Evolutionary conservation across 2,888 invertebrate genomes (phyloP).

Genomic region (Eupithecia pulchellata): DNA sequence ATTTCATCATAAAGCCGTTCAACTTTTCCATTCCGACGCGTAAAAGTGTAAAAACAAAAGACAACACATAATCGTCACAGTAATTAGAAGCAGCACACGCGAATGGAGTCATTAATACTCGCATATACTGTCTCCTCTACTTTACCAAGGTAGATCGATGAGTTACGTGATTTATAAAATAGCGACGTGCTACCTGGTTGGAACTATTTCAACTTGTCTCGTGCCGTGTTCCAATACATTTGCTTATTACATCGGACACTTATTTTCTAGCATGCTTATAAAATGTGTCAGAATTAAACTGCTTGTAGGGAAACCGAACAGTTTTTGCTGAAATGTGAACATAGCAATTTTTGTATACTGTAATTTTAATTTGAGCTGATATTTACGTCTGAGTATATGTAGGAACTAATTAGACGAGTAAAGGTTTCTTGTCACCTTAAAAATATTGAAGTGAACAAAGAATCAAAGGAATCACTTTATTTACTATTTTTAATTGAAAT

Average conservation of each 20-base stretch:
- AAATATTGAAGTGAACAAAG: no score
- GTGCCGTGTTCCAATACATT: neutral
- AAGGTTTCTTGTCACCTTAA: no score
- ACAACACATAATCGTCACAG: constrained; percentile 70
- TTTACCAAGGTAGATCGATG: constrained; percentile 13
- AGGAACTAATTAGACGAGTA: no score
- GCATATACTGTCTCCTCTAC: constrained; percentile 38
- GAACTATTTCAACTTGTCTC: neutral
- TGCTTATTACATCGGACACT: neutral
- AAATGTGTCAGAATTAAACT: neutral
- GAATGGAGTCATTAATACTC: constrained; percentile 45
- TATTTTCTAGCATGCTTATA: neutral
- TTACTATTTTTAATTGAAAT: no score
- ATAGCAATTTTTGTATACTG: neutral
- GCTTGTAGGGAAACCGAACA: neutral
- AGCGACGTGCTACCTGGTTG: neutral
- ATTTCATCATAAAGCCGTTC: constrained; percentile 70
- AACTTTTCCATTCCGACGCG: constrained; percentile 77
- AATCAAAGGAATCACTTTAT: no score
- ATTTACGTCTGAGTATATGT: neutral
- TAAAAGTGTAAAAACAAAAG: constrained; percentile 68
- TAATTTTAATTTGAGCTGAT: neutral
- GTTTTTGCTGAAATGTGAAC: neutral
- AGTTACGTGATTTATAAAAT: neutral
- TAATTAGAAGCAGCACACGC: constrained; percentile 70